A percentile compares a stretch with the other conserved stretches of the same genome.
Conservation (phyloP, 2,113 vertebrate species). For the Lagenorhynchus albirostris region DNA sequence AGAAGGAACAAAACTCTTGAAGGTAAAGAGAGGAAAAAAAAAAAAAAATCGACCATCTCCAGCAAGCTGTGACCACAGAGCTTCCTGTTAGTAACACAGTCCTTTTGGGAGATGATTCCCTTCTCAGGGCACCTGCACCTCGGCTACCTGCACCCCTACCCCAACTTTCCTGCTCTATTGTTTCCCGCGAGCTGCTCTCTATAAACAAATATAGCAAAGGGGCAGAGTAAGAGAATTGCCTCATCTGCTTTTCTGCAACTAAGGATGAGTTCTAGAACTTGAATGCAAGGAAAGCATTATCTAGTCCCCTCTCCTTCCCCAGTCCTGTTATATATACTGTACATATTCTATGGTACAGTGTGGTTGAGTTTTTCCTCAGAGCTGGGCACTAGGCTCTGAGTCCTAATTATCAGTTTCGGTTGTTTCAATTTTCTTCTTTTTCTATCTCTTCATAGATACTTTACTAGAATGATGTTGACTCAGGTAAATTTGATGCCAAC, state of each 20-base stretch:
- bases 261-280: neutral
- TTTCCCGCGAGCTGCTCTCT: neutral
- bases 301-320: fast-evolving
- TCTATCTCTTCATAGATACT: neutral
- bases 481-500: neutral
- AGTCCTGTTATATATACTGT: fast-evolving
- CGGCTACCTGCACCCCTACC: too few relatives aligned
- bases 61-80: neutral
- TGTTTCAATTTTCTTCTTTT: neutral
- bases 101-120: neutral
- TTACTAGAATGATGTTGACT: neutral
- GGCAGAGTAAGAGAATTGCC: neutral
- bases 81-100: neutral
- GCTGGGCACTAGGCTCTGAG: neutral
- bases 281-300: neutral
- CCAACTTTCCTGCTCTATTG: neutral
- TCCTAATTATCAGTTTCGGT: neutral
- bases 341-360: fast-evolving
- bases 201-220: neutral
- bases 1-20: neutral
- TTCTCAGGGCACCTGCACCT: too few relatives aligned
- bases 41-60: fast-evolving
- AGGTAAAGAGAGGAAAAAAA: neutral
- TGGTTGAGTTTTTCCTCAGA: too few relatives aligned
- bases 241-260: neutral